Base-by-base conservation (phyloP, 2,113 vertebrate genomes). In the Zosterops hypoxanthus region DNA sequence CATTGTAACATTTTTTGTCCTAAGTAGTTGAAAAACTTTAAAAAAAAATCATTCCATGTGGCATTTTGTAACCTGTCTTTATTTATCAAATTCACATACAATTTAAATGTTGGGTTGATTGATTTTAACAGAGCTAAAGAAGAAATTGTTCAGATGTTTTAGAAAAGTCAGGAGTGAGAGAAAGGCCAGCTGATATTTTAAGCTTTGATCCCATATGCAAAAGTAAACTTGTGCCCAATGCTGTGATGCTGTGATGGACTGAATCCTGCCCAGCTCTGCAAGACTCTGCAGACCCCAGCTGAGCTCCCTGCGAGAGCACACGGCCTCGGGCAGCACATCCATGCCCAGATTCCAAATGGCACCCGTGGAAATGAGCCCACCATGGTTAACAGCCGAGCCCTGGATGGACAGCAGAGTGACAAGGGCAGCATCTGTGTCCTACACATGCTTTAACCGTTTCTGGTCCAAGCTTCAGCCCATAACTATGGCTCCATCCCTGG, bases 1-100 rank as follows among this genome's bases (percentile, higher is more conserved):
- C 97, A 97, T 97, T 98, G 98, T 98, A 97, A 98, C 95, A 65
- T 96, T 97, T 97, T 97, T 98, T 98, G 97, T 98, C 97, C 91
- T 98, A 97, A 98, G 96, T 98, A 98, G 97, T 88, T 98, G 97
- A 93, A 97, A 98, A 97, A 96, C 91, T 95, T 98, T 17, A 95
- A 94, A 95, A 94, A 95, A 90, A 92, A 90, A 96, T 70, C 94
- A 96, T 98, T 97, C 94, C 77, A 3, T 91, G 94, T 97, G 96
- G 82, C 82, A 94, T 97, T 96, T 92, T 94, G 98, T 94, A 96
- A 97, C 71, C 92, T 98, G 98, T 98, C 96, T 97, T 98, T 98
- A 96, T 98, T 98, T 97, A 84, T 94, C 73, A 82, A 86, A 88
- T 59, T 46, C 70, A 88, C 71, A 42, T 65, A 66, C 53, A 70